Evolutionary conservation across 2,888 invertebrate species (phyloP), one percentile per base, ranked within the genome.

Genomic region (Aporophyla nigra): DNA sequence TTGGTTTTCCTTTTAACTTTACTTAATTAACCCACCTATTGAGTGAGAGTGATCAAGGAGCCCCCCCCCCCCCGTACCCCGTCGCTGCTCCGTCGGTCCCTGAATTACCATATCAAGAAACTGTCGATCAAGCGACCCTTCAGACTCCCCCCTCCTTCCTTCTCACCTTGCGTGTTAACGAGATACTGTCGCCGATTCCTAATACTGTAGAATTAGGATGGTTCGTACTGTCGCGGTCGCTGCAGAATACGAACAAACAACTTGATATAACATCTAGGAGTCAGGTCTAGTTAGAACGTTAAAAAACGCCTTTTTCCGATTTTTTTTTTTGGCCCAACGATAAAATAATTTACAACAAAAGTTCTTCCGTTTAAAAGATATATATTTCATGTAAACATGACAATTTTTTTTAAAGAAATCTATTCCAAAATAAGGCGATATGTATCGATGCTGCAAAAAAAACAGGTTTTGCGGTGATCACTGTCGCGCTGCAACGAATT

Each of bases 21-120:
- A 33, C 56, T 5, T 24, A 56, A 56, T 16, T 16, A 56, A 7
- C 56, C 24, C 24, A 16, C 24, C 24, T 56, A 24, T 56, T 56
- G 24, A 16, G 6, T 56, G 14, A 56, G 56, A 24, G 56, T 56
- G 56, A 56, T 24, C 24, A 24, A 56, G 56, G 24, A 24, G 56
- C 14, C 1, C n/a, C 0, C 33, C n/a, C 43, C 16, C 43, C n/a
- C 0, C 14, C 40, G 6, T 10, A 9, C 16, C 16, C 62, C n/a
- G 16, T 16, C 62, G n/a, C 62, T 16, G 16, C 9, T n/a, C 21
- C 16, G 24, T 63, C 10, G 24, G 24, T 19, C 43, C 43, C 43
- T 19, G 63, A 46, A 46, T 63, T 63, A 46, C 63, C 63, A 63
- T 63, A 63, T 63, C 63, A 46, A 63, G 24, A 63, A 63, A 43